Conservation (phyloP, 2,113 vertebrate species). For the Paratilapia polleni region DNA sequence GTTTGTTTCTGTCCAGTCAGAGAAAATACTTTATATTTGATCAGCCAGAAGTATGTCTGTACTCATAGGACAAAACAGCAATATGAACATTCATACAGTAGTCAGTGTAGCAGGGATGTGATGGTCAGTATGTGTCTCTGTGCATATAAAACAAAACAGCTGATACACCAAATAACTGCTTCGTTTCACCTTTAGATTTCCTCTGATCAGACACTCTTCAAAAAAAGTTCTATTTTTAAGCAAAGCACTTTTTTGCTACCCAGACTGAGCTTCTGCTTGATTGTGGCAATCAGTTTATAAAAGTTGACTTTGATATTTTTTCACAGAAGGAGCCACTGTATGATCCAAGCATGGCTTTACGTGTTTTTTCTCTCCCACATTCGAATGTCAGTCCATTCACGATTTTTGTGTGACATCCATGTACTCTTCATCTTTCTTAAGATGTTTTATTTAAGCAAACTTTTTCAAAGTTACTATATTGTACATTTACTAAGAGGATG, state of each 20-base stretch:
- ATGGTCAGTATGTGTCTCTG: background rate
- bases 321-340: background rate
- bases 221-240: background rate
- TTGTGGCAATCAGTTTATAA: background rate
- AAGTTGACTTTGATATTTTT: background rate
- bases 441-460: constrained; percentile 42
- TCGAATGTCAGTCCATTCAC: background rate
- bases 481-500: constrained; percentile 46
- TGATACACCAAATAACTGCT: background rate
- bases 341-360: background rate
- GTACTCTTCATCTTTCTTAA: background rate
- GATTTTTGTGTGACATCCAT: background rate
- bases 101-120: constrained; percentile 41
- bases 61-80: background rate
- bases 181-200: background rate
- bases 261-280: background rate
- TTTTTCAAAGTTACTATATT: constrained; percentile 34
- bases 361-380: background rate
- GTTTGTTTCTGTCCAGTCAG: background rate
- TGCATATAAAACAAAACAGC: background rate
- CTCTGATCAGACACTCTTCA: background rate
- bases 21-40: background rate
- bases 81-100: constrained; percentile 23
- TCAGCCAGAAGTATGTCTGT: background rate
- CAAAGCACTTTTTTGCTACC: background rate